phyloP scores from a whole-genome alignment of 2,888 invertebrate genomes.

The Liodrosophila aerea region DNA sequence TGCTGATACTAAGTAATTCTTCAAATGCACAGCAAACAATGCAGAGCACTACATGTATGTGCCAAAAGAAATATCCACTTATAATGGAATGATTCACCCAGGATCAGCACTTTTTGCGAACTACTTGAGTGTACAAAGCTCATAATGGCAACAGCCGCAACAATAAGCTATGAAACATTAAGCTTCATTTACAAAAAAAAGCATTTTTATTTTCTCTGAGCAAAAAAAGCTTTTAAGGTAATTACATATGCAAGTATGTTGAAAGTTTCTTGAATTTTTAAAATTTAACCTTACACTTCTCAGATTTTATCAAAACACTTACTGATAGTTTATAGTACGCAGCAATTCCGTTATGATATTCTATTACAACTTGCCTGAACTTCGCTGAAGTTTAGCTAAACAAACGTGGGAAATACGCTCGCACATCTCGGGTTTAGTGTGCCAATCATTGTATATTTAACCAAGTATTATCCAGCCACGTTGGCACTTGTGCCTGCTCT shows the following conservation, averaged over 20 bases:
- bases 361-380: too few species aligned
- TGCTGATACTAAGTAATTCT: slow-evolving; percentile 52
- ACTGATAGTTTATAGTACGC: too few species aligned
- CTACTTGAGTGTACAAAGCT: slow-evolving; percentile 28
- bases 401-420: background rate
- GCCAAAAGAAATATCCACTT: slow-evolving; percentile 26
- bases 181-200: too few species aligned
- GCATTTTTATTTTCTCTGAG: too few species aligned
- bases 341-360: too few species aligned
- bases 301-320: too few species aligned
- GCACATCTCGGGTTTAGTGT: slow-evolving; percentile 7
- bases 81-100: slow-evolving; percentile 25
- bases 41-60: slow-evolving; percentile 4
- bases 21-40: slow-evolving; percentile 32
- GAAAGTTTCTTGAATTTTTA: too few species aligned
- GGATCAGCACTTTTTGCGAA: slow-evolving; percentile 18
- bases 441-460: slow-evolving; percentile 26
- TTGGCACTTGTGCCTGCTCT: slow-evolving; percentile 25
- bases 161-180: too few species aligned
- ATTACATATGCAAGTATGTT: too few species aligned
- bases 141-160: slow-evolving; percentile 17
- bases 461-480: slow-evolving; percentile 9
- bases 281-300: too few species aligned
- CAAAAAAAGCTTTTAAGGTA: too few species aligned
- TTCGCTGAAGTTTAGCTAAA: too few species aligned